phyloP scores from a whole-genome alignment of 2,797 vertebrate species.

The Sebastes iracundus region DNA sequence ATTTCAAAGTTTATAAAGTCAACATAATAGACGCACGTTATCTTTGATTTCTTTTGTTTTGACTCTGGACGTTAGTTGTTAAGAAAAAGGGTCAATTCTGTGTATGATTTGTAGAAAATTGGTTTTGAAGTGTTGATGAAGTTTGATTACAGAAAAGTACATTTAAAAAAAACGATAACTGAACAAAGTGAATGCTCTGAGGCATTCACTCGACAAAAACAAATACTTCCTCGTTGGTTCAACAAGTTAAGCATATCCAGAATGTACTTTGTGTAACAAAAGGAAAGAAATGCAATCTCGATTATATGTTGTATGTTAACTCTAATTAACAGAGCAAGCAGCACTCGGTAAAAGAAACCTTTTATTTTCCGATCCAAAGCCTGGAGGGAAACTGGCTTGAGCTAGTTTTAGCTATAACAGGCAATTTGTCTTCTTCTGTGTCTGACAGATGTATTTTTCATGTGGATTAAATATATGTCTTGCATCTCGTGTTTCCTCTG shows the following conservation, averaged over 20 bases:
- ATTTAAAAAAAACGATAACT: neutral
- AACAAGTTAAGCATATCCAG: neutral
- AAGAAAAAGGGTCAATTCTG: neutral
- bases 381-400: slow-evolving; percentile 13
- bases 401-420: slow-evolving; percentile 24
- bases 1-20: slow-evolving; percentile 13
- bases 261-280: neutral
- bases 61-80: neutral
- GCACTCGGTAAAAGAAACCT: neutral
- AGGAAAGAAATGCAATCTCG: neutral
- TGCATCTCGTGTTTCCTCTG: slow-evolving; percentile 27
- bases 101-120: neutral
- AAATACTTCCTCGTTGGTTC: neutral
- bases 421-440: slow-evolving; percentile 35
- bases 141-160: neutral
- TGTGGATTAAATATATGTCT: slow-evolving; percentile 34
- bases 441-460: slow-evolving; percentile 23
- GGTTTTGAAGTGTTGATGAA: neutral
- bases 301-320: neutral
- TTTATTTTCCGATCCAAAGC: neutral
- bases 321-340: neutral
- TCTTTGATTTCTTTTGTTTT: neutral
- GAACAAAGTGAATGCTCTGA: neutral
- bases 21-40: neutral
- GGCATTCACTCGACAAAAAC: neutral